These are phyloP conservation scores for Sipha flava DNA, from an alignment of 1,140 invertebrate genomes.

Conservation along the genomic window DNA sequence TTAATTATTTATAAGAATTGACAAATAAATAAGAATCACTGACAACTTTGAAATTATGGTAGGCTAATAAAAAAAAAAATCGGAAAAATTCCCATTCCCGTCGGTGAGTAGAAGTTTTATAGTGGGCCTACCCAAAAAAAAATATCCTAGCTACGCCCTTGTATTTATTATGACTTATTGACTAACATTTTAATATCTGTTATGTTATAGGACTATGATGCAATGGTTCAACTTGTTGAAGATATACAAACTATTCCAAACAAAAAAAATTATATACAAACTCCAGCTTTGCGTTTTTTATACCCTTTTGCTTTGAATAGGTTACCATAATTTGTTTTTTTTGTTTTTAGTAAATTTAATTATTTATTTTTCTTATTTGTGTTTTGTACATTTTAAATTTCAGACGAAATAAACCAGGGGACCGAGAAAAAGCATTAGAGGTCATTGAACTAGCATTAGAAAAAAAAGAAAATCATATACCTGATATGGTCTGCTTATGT, in stretches of 20 bases:
- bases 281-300: slow-evolving; percentile 80
- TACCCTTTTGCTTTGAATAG: slow-evolving; percentile 97
- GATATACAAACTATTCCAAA: slow-evolving; percentile 89
- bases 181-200: neutral
- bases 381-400: slow-evolving; percentile 28
- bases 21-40: too few relatives aligned
- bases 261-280: slow-evolving; percentile 76
- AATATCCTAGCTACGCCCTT: too few relatives aligned
- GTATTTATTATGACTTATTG: neutral
- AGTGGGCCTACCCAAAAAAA: too few relatives aligned
- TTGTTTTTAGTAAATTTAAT: neutral
- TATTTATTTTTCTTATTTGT: neutral
- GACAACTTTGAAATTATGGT: too few relatives aligned
- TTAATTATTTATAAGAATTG: too few relatives aligned
- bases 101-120: too few relatives aligned
- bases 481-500: slow-evolving; percentile 96
- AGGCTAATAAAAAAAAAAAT: too few relatives aligned
- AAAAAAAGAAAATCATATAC: slow-evolving; percentile 87
- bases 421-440: slow-evolving; percentile 84
- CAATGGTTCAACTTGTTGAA: slow-evolving; percentile 94
- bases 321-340: slow-evolving; percentile 44
- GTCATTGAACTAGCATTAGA: slow-evolving; percentile 85
- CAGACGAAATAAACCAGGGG: slow-evolving; percentile 85
- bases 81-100: too few relatives aligned
- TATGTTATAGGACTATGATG: slow-evolving; percentile 76